phyloP scores from a whole-genome alignment of 2,888 invertebrate genomes.

The Oxytorus armatus region DNA sequence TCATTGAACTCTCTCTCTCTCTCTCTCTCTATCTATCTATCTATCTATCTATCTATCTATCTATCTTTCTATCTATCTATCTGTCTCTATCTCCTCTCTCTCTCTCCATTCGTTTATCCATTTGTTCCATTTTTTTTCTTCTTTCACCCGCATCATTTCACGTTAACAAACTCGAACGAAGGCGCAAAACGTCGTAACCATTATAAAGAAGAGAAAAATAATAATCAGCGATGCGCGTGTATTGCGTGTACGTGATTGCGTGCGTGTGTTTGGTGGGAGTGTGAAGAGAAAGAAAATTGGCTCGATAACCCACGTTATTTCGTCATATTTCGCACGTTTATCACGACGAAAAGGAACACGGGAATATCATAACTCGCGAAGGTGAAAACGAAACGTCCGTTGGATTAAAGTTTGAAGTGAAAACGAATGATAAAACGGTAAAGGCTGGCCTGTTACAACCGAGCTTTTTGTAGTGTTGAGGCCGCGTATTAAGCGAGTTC shows the following conservation, averaged over 20 bases:
- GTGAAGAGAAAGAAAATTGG: constrained; percentile 37
- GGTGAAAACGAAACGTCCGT: constrained; percentile 1
- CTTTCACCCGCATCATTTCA: constrained; percentile 3
- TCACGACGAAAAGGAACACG: constrained; percentile 21
- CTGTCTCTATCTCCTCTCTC: constrained; percentile 8
- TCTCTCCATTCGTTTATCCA: constrained; percentile 3
- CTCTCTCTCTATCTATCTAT: constrained; percentile 12
- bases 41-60: constrained; percentile 4
- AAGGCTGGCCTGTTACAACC: constrained; percentile 29
- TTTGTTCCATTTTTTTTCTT: neutral
- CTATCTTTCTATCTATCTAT: constrained; percentile 8
- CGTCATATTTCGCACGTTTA: constrained; percentile 16
- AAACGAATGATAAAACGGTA: neutral
- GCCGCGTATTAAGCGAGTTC: constrained; percentile 41
- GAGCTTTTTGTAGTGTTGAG: constrained; percentile 3
- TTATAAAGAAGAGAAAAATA: constrained; percentile 28
- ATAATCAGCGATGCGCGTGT: constrained; percentile 39
- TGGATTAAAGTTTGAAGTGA: neutral
- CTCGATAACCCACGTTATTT: constrained; percentile 36
- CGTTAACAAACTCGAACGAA: constrained; percentile 13
- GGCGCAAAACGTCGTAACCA: constrained; percentile 31
- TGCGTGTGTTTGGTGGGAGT: constrained; percentile 40
- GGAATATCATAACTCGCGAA: constrained; percentile 20
- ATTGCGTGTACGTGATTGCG: constrained; percentile 27
- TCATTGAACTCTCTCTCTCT: constrained; percentile 41